A percentile compares a stretch with the other conserved stretches of the same genome.
These are phyloP conservation scores for Agrotis puta DNA, from an alignment of 2,888 invertebrate genomes.

Conservation along the genomic window DNA sequence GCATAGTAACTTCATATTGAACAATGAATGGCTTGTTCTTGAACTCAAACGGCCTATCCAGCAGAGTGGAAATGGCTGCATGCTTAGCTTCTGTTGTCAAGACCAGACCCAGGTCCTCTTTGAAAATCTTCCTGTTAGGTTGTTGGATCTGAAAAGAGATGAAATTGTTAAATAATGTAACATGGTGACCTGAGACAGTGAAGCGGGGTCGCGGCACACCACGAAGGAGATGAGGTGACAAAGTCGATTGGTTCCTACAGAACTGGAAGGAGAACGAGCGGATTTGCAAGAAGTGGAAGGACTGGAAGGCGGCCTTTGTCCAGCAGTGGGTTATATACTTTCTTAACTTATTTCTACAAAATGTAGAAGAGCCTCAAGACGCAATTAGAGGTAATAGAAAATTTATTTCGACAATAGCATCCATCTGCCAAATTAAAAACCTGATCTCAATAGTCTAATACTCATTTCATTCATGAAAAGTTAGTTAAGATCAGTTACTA, in stretches of 20 bases:
- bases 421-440: not conserved
- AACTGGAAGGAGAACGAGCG: too few relatives aligned
- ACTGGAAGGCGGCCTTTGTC: too few relatives aligned
- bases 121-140: slow-evolving; percentile 94
- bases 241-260: too few relatives aligned
- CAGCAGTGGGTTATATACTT: too few relatives aligned
- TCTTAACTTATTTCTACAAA: too few relatives aligned
- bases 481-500: slow-evolving; percentile 3
- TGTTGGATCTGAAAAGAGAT: slow-evolving; percentile 87
- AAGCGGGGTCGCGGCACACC: too few relatives aligned
- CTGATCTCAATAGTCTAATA: not conserved
- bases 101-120: slow-evolving; percentile 96
- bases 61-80: slow-evolving; percentile 96
- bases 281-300: too few relatives aligned
- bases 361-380: too few relatives aligned
- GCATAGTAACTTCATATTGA: slow-evolving; percentile 98
- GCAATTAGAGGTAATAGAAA: too few relatives aligned
- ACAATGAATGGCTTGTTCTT: slow-evolving; percentile 95
- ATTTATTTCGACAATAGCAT: too few relatives aligned
- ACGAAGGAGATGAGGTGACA: too few relatives aligned
- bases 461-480: not conserved
- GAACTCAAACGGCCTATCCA: slow-evolving; percentile 96
- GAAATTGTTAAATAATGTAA: not conserved
- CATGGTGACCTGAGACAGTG: too few relatives aligned
- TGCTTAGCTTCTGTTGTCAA: slow-evolving; percentile 98